phyloP scores from a whole-genome alignment of 2,113 vertebrate species.

The Pelecanoides urinatrix region DNA sequence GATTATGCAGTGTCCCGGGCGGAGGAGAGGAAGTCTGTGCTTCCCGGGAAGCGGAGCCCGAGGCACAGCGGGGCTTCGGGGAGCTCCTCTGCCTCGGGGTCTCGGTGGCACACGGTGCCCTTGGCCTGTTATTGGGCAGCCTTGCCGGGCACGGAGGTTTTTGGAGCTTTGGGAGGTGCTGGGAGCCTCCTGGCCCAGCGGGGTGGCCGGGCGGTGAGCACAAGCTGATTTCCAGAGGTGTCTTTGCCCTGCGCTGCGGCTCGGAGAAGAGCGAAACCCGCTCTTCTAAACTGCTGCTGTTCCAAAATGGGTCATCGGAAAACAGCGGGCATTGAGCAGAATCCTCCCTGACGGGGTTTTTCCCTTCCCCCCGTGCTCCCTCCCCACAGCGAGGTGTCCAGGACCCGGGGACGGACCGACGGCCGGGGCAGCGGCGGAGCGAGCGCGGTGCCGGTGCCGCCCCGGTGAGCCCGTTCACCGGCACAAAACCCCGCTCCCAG shows the following conservation, averaged over 20 bases:
- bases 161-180: not conserved
- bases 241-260: fast-evolving
- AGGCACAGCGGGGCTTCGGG: not conserved
- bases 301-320: not conserved
- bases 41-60: not conserved
- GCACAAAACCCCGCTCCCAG: not conserved
- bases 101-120: not conserved
- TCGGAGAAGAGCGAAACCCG: not conserved
- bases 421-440: not conserved
- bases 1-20: fast-evolving
- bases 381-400: not conserved
- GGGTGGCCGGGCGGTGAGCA: fast-evolving
- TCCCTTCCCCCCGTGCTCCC: not conserved
- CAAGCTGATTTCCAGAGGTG: not conserved
- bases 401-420: fast-evolving
- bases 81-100: not conserved
- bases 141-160: fast-evolving
- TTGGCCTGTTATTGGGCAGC: not conserved
- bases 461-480: fast-evolving
- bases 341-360: not conserved
- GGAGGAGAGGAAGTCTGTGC: not conserved
- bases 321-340: not conserved
- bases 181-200: not conserved
- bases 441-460: fast-evolving
- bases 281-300: not conserved